Conservation (phyloP, 2,797 vertebrate species). For the Adelosebastes latens region DNA sequence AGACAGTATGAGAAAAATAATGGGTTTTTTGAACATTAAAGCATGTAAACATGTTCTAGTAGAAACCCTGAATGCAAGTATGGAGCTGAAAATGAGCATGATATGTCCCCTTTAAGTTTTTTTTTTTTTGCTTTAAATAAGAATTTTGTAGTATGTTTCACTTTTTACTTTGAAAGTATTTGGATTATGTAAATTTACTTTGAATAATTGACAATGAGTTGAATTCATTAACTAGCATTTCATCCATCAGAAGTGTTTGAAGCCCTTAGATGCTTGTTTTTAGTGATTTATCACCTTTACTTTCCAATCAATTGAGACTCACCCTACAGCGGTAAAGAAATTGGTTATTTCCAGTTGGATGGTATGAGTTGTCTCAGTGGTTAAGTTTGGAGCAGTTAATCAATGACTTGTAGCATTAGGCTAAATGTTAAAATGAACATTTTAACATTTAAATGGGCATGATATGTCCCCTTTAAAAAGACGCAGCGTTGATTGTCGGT, state of each 20-base stretch:
- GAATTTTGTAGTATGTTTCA: neutral
- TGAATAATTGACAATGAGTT: neutral
- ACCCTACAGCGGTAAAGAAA: neutral
- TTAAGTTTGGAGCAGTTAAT: neutral
- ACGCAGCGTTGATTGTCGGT: neutral
- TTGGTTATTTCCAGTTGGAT: neutral
- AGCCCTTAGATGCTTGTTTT: neutral
- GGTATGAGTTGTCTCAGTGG: neutral
- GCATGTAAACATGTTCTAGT: too few relatives aligned
- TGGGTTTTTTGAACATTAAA: too few relatives aligned
- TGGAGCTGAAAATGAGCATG: too few relatives aligned
- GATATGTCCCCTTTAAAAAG: neutral
- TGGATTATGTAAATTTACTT: neutral
- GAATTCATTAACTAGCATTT: neutral
- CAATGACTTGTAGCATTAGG: neutral
- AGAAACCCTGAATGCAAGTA: too few relatives aligned
- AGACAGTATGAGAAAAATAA: too few relatives aligned
- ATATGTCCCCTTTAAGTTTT: too few relatives aligned
- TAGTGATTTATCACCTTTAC: neutral
- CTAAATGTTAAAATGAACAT: neutral
- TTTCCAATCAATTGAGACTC: neutral
- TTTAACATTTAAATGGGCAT: neutral
- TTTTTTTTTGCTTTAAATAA: neutral
- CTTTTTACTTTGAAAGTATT: neutral
- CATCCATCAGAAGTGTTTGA: neutral